Base-by-base conservation (phyloP, 2,888 invertebrate genomes). In the Seladonia tumulorum region DNA sequence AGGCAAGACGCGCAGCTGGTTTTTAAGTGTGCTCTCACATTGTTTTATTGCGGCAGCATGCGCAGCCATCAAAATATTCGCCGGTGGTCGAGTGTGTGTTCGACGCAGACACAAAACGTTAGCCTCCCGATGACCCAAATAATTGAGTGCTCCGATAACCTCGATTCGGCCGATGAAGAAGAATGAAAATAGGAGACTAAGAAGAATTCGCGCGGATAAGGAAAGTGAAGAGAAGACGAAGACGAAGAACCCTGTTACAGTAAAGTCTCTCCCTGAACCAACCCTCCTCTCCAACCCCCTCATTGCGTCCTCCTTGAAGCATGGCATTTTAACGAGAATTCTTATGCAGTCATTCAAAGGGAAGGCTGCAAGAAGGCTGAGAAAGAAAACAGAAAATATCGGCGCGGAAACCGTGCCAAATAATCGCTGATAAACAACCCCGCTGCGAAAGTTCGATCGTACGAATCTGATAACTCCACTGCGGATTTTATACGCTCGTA, bases 81-180 rank as follows among this genome's bases (percentile, higher is more conserved):
- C 47, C 25, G 73, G 12, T 49, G 35, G 45, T 45, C 66, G 39
- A 60, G 66, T 10, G 18, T 45, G 76, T 39, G 78, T 76, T 73
- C 72, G 75, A 75, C 66, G 82, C 45, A 63, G 10, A 81, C 63
- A 71, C 60, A 83, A 86, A 88, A 70, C 82, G 73, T 75, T 53
- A 49, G 63, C 72, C 72, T 25, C 29, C 47, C 79, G 78, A 86
- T 86, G 87, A 91, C 87, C 89, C 85, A 88, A 89, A 91, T 91
- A 91, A 91, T 90, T 83, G 83, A 91, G 88, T 84, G 81, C 82
- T 79, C 84, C 74, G 82, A 87, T 85, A 87, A 86, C 89, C 87
- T 68, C 86, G 86, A 90, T 91, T 87, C 80, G 14, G 42, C 79
- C 81, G 80, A 87, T 87, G 85, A 86, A 85, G 76, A 83, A 85